These are phyloP conservation scores for Caligus rogercresseyi DNA, from an alignment of 1,140 invertebrate species.

Conservation along the genomic window DNA sequence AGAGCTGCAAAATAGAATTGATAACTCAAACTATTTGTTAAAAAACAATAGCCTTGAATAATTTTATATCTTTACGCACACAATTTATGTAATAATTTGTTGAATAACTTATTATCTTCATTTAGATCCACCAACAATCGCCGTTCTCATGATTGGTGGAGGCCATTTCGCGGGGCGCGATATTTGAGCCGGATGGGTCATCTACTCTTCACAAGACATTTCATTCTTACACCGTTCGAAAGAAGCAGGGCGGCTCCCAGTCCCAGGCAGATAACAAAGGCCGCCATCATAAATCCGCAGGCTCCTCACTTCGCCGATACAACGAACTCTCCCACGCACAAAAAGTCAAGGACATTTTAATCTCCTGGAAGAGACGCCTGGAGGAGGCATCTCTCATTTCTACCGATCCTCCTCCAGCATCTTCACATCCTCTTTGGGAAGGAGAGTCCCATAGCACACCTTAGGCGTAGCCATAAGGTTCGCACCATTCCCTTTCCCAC, in stretches of 20 bases:
- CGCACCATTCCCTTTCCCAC: slow-evolving; percentile 63
- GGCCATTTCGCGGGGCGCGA: slow-evolving; percentile 68
- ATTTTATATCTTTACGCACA: too few relatives aligned
- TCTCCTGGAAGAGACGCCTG: slow-evolving; percentile 46
- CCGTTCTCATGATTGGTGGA: slow-evolving; percentile 58
- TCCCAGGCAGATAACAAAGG: slow-evolving; percentile 44
- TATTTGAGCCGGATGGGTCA: slow-evolving; percentile 47
- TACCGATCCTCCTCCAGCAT: slow-evolving; percentile 57
- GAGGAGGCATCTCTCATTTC: slow-evolving; percentile 51
- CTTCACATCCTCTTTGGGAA: slow-evolving; percentile 51
- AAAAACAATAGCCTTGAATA: too few relatives aligned
- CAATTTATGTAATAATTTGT: too few relatives aligned
- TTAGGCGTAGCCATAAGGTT: slow-evolving; percentile 43
- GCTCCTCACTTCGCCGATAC: slow-evolving; percentile 56
- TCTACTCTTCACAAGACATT: slow-evolving; percentile 61
- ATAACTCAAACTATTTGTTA: too few relatives aligned
- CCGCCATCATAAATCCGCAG: slow-evolving; percentile 51
- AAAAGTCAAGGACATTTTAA: slow-evolving; percentile 57
- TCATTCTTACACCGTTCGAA: slow-evolving; percentile 64
- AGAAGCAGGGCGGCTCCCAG: slow-evolving; percentile 64
- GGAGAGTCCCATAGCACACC: slow-evolving; percentile 39
- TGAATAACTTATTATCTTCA: too few relatives aligned
- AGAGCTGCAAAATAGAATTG: too few relatives aligned
- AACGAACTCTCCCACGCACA: slow-evolving; percentile 52
- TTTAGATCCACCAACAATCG: slow-evolving; percentile 24